A percentile compares a stretch with the other conserved stretches of the same genome.
phyloP scores from a whole-genome alignment of 2,797 vertebrate genomes.

The Falco rusticolus region DNA sequence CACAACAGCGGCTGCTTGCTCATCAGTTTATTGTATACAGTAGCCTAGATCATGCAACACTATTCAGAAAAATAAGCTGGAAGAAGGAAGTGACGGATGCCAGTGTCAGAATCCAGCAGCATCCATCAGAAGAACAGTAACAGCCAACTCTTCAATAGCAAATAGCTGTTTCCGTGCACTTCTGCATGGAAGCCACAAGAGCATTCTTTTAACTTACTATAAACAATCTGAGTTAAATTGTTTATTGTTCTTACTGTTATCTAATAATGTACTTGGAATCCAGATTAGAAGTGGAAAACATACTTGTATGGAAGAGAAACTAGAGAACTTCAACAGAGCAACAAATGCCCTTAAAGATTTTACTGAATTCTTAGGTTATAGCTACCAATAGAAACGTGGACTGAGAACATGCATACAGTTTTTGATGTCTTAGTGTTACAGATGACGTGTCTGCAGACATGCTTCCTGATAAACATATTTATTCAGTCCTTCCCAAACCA shows the following conservation, averaged over 20 bases:
- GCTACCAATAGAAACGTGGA: background rate
- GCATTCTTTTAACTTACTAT: background rate
- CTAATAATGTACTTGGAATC: background rate
- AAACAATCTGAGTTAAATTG: background rate
- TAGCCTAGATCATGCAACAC: background rate
- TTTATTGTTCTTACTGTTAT: background rate
- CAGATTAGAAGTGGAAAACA: background rate
- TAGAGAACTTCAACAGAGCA: background rate
- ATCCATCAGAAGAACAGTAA: conserved; percentile 60
- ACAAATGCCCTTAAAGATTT: background rate
- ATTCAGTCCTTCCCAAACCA: background rate
- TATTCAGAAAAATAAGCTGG: background rate
- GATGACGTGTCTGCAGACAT: background rate
- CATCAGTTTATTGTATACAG: background rate
- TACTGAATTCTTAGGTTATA: background rate
- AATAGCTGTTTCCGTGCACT: conserved; percentile 62
- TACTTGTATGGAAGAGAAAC: background rate
- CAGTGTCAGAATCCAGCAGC: conserved; percentile 56
- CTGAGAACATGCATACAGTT: background rate
- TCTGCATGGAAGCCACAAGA: conserved; percentile 53
- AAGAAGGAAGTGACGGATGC: background rate
- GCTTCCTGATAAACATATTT: background rate
- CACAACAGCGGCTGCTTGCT: background rate
- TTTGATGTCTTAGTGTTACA: background rate
- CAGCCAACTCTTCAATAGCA: conserved; percentile 30